phyloP scores from a whole-genome alignment of 64 coral and sea anemone genomes.

The Porites australiensis region DNA sequence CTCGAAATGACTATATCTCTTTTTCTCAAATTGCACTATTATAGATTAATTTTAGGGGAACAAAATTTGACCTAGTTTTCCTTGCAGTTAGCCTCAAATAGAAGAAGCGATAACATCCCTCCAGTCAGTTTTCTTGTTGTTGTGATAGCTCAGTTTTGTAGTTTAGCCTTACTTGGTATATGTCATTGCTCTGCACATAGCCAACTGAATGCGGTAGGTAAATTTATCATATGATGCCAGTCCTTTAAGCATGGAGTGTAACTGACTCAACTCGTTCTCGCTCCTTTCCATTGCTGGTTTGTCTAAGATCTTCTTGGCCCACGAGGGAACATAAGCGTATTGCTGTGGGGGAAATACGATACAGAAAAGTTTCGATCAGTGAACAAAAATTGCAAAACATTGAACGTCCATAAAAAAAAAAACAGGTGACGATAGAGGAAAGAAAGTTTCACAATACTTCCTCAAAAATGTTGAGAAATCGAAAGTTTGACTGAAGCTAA shows the following conservation, averaged over 20 bases:
- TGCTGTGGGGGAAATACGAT: conserved; percentile 48
- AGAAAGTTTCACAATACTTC: too few species aligned
- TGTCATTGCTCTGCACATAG: conserved; percentile 97
- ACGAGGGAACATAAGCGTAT: conserved; percentile 96
- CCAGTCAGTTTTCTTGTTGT: neutral
- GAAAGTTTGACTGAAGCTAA: too few species aligned
- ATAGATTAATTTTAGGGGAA: too few species aligned
- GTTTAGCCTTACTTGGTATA: conserved; percentile 54
- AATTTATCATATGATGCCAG: conserved; percentile 91
- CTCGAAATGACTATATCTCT: too few species aligned
- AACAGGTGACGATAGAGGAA: too few species aligned
- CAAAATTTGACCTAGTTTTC: too few species aligned
- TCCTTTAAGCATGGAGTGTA: conserved; percentile 84
- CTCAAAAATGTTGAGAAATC: too few species aligned
- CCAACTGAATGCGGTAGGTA: conserved; percentile 91
- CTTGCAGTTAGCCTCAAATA: too few species aligned
- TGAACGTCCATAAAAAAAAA: neutral
- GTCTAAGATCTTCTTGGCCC: conserved; percentile 80
- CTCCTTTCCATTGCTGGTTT: conserved; percentile 89
- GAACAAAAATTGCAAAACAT: neutral
- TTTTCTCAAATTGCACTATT: too few species aligned
- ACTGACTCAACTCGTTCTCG: conserved; percentile 78
- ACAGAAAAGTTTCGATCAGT: neutral
- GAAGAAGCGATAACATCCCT: neutral
- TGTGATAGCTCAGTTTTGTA: neutral